These are phyloP conservation scores for Gasteruption jaculator DNA, from an alignment of 2,888 invertebrate genomes.

Conservation along the genomic window DNA sequence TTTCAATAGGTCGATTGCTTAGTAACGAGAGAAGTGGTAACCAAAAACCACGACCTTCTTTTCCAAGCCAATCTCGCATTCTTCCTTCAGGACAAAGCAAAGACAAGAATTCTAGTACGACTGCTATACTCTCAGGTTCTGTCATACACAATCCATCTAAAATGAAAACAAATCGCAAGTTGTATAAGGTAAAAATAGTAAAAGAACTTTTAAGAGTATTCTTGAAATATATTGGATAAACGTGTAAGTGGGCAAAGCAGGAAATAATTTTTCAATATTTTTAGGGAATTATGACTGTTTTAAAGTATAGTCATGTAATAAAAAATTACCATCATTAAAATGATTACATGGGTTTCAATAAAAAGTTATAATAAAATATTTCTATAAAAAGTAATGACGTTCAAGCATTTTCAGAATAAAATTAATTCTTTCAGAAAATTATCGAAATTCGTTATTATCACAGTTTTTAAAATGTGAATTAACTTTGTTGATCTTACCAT, in stretches of 20 bases:
- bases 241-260: too few species aligned
- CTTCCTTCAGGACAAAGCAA: constrained; percentile 75
- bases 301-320: too few species aligned
- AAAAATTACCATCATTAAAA: background rate
- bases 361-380: background rate
- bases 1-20: constrained; percentile 60
- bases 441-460: too few species aligned
- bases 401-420: too few species aligned
- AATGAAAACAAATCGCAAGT: constrained; percentile 15
- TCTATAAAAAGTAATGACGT: constrained; percentile 1
- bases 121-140: constrained; percentile 59
- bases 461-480: too few species aligned
- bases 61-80: constrained; percentile 85
- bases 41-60: constrained; percentile 82
- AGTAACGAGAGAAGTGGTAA: constrained; percentile 72
- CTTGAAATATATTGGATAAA: too few species aligned
- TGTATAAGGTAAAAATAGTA: too few species aligned
- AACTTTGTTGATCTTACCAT: too few species aligned
- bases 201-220: too few species aligned
- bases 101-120: constrained; percentile 76
- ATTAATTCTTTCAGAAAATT: too few species aligned
- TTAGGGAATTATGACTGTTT: too few species aligned
- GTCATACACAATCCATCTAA: constrained; percentile 52
- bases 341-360: background rate
- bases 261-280: too few species aligned